A percentile compares a stretch with the other conserved stretches of the same genome.
Conservation (phyloP, 2,888 invertebrate species). For the Ametastegia equiseti region DNA sequence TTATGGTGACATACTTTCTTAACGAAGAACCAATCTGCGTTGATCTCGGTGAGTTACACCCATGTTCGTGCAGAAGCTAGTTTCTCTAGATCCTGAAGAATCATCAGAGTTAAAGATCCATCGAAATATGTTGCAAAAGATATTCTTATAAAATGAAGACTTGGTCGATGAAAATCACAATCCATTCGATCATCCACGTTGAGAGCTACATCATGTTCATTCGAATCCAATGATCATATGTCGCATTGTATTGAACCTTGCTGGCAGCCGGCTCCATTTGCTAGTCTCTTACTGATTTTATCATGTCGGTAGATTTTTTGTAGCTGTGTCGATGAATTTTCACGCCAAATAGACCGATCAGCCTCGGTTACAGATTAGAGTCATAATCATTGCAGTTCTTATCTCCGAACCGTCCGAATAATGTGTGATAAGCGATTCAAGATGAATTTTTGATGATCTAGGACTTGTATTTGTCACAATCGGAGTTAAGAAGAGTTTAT, state of each 20-base stretch:
- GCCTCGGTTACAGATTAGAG: no score
- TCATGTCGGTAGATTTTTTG: background rate
- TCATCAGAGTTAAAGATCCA: background rate
- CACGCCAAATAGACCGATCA: no score
- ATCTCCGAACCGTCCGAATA: no score
- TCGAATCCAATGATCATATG: background rate
- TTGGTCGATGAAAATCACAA: background rate
- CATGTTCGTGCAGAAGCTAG: background rate
- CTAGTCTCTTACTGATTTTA: background rate
- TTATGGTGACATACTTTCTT: background rate
- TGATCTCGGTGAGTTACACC: background rate
- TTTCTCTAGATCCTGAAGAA: background rate
- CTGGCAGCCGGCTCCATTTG: no score
- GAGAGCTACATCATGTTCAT: background rate
- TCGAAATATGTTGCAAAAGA: background rate
- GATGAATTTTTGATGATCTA: background rate
- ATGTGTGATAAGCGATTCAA: no score
- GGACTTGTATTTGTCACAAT: background rate
- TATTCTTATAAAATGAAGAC: background rate
- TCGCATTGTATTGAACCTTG: background rate
- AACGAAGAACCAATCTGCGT: background rate
- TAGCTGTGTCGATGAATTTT: no score
- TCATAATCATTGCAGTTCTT: no score
- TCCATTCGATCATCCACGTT: background rate
- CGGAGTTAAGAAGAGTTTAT: background rate